A percentile compares a stretch with the other conserved stretches of the same genome.
Conservation (phyloP, 2,113 vertebrate species). For the Tautogolabrus adspersus region DNA sequence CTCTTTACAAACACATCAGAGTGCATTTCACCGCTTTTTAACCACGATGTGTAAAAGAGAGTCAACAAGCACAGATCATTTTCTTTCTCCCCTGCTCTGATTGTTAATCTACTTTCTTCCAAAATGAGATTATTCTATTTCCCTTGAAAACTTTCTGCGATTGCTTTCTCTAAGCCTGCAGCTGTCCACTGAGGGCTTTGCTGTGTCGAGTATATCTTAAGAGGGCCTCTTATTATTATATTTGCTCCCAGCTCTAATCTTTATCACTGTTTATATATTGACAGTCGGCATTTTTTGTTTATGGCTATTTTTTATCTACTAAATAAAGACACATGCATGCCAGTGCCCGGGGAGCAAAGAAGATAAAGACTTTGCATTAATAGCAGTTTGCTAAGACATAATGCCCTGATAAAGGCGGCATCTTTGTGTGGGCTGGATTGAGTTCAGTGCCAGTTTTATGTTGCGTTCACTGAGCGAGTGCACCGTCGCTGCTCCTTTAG, state of each 20-base stretch:
- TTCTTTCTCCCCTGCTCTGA: conserved; percentile 65
- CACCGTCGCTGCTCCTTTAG: conserved; percentile 28
- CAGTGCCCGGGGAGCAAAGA: conserved; percentile 58
- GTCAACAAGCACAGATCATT: conserved; percentile 68
- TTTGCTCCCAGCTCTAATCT: conserved; percentile 79
- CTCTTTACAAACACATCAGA: conserved; percentile 47
- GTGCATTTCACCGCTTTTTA: conserved; percentile 65
- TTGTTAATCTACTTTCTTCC: conserved; percentile 80
- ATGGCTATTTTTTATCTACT: conserved; percentile 75
- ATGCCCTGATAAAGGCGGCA: conserved; percentile 74
- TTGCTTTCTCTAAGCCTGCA: conserved; percentile 74
- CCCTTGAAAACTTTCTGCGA: conserved; percentile 76
- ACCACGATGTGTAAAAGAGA: conserved; percentile 57
- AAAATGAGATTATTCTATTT: conserved; percentile 77
- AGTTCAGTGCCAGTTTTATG: conserved; percentile 72
- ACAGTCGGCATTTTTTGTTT: conserved; percentile 82
- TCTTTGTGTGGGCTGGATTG: conserved; percentile 77
- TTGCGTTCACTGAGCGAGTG: conserved; percentile 24
- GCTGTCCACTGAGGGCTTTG: conserved; percentile 79
- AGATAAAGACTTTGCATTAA: conserved; percentile 83
- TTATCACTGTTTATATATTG: conserved; percentile 81
- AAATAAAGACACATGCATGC: conserved; percentile 76
- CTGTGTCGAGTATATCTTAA: conserved; percentile 77
- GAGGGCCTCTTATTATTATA: conserved; percentile 71
- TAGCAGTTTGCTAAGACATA: conserved; percentile 80